Percentiles rank a stretch among this genome's conserved stretches.
phyloP scores from a whole-genome alignment of 2,888 invertebrate species.

The Idaea aversata region DNA sequence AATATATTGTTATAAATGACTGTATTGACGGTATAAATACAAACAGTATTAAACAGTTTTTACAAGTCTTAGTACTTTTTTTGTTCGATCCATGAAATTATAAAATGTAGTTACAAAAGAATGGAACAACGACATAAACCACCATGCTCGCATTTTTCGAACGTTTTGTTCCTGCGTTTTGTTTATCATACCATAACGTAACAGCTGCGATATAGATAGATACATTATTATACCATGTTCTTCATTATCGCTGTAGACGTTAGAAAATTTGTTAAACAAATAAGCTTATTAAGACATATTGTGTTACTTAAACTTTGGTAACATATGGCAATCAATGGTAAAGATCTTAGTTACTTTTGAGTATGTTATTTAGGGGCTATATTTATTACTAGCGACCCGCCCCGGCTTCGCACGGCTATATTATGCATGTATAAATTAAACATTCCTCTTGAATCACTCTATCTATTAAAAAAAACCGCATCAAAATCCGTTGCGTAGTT shows the following conservation, averaged over 20 bases:
- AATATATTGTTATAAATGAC: too few species aligned
- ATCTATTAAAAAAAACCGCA: too few species aligned
- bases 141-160: not conserved
- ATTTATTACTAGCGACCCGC: not conserved
- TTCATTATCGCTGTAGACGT: not conserved
- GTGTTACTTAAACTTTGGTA: not conserved
- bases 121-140: not conserved
- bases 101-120: not conserved
- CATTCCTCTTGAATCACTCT: too few species aligned
- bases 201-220: not conserved
- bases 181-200: not conserved
- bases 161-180: not conserved
- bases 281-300: not conserved
- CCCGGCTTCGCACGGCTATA: too few species aligned
- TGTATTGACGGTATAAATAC: too few species aligned
- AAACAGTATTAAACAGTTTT: too few species aligned
- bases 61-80: too few species aligned
- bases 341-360: not conserved
- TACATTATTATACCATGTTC: not conserved
- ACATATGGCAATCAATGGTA: not conserved
- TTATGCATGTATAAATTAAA: too few species aligned
- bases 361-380: not conserved
- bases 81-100: not conserved
- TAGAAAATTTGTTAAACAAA: not conserved
- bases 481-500: too few species aligned